Conservation (phyloP, 2,113 vertebrate species). For the Columbina picui region DNA sequence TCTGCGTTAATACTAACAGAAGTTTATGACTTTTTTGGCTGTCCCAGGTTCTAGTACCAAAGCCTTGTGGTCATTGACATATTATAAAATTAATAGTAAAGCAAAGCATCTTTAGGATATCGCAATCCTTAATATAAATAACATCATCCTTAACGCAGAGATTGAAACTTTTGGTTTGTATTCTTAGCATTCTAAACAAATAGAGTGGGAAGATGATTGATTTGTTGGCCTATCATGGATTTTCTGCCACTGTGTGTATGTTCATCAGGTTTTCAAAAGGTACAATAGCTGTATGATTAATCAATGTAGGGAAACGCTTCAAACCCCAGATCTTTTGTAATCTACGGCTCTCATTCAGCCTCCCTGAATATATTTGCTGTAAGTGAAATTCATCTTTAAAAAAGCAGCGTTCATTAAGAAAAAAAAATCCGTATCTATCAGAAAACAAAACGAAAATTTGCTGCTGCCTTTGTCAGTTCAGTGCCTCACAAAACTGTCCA, state of each 20-base stretch:
- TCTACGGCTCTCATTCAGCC: not conserved
- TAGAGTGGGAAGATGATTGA: not conserved
- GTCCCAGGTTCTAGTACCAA: not conserved
- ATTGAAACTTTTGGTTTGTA: not conserved
- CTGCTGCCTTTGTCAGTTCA: not conserved
- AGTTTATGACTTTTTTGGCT: not conserved
- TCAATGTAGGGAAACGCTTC: not conserved
- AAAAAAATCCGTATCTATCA: not conserved
- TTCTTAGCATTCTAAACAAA: not conserved
- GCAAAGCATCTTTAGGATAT: not conserved
- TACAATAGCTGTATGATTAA: not conserved
- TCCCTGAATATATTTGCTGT: not conserved
- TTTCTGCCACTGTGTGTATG: slow-evolving; percentile 32
- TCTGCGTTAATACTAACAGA: not conserved
- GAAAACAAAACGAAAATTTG: not conserved
- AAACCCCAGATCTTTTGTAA: not conserved
- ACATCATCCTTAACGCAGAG: not conserved
- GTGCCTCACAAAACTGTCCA: not conserved
- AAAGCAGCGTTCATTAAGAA: not conserved
- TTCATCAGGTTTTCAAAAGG: slow-evolving; percentile 17
- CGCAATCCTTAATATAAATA: not conserved
- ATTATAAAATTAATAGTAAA: not conserved
- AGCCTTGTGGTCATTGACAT: not conserved
- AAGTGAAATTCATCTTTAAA: not conserved
- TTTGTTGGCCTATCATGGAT: slow-evolving; percentile 32